Conservation (phyloP, 2,113 vertebrate genomes). For the Poeciliopsis retropinna region DNA sequence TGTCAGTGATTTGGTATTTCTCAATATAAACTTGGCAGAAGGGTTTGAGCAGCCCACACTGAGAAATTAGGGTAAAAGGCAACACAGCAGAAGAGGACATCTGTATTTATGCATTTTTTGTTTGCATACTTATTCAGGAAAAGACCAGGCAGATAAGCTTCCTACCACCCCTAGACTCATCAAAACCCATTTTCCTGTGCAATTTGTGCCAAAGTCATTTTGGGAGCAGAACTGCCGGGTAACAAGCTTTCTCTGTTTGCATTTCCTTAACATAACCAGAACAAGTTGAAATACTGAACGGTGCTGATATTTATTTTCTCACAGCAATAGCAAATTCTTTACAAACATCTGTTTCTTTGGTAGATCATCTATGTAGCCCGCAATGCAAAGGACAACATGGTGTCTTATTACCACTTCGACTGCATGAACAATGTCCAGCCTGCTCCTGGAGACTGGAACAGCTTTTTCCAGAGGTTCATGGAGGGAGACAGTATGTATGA, state of each 20-base stretch:
- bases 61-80: too few relatives aligned
- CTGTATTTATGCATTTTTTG: background rate
- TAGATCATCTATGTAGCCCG: conserved; percentile 87
- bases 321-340: background rate
- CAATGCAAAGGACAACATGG: conserved; percentile 87
- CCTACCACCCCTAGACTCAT: conserved; percentile 77
- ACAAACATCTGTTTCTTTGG: background rate
- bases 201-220: conserved; percentile 84
- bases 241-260: background rate
- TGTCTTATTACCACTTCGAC: conserved; percentile 89
- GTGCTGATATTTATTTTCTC: background rate
- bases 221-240: conserved; percentile 85
- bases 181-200: conserved; percentile 84
- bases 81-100: background rate
- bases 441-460: conserved; percentile 82
- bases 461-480: conserved; percentile 81
- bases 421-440: conserved; percentile 81
- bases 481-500: conserved; percentile 77
- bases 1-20: too few relatives aligned
- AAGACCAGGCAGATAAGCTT: conserved; percentile 58
- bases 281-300: background rate
- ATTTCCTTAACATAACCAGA: background rate
- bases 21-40: too few relatives aligned
- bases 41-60: too few relatives aligned
- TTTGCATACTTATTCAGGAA: conserved; percentile 42